Conservation (phyloP, 2,113 vertebrate genomes). For the Pollimyrus isidori region DNA sequence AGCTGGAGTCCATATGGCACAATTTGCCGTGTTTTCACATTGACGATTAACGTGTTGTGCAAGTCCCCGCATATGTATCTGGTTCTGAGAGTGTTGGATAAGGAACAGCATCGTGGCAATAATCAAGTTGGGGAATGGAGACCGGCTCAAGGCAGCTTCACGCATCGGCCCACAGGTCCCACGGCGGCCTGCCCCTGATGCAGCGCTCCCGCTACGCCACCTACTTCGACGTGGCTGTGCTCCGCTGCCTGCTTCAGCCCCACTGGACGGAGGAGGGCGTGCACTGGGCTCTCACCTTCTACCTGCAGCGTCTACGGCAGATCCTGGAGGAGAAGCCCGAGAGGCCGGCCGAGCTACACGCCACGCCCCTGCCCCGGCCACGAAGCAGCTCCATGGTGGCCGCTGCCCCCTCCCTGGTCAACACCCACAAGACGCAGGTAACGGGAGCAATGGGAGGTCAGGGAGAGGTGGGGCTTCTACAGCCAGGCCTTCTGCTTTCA, state of each 20-base stretch:
- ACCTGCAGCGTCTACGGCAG: conserved; percentile 83
- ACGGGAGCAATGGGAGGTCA: background rate
- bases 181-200: conserved; percentile 64
- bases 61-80: background rate
- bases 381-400: conserved; percentile 98
- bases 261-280: conserved; percentile 96
- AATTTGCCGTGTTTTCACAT: background rate
- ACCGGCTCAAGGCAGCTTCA: background rate
- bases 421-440: conserved; percentile 97
- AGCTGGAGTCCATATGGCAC: background rate
- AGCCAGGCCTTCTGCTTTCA: background rate
- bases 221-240: conserved; percentile 92
- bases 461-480: background rate
- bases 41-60: background rate
- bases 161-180: conserved; percentile 41
- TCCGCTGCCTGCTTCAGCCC: conserved; percentile 90
- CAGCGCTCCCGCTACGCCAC: conserved; percentile 89
- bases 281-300: conserved; percentile 94
- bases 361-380: conserved; percentile 74
- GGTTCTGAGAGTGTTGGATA: background rate
- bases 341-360: conserved; percentile 69
- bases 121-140: background rate
- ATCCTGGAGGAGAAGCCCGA: conserved; percentile 94
- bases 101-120: background rate
- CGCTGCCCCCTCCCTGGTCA: conserved; percentile 85